Percentiles rank a stretch among this genome's conserved stretches.
Evolutionary conservation across 2,888 invertebrate genomes (phyloP).

Genomic region (Heteropelma amictum): DNA sequence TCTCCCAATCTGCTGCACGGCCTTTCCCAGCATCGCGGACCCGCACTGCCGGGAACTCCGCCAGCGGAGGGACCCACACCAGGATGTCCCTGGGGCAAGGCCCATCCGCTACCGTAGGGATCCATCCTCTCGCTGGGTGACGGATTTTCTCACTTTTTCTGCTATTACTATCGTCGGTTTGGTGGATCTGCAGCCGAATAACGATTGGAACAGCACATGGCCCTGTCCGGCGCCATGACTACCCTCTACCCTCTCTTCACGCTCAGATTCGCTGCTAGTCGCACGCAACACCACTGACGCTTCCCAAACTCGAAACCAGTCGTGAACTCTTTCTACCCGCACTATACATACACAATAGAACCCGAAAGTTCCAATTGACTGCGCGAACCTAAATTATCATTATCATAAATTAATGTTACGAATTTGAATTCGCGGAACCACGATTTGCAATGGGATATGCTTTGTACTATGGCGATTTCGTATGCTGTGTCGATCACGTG

Average conservation of each 20-base stretch:
- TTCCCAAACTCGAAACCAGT: neutral
- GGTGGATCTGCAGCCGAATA: slow-evolving; percentile 21
- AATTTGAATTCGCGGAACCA: neutral
- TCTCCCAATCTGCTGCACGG: slow-evolving; percentile 75
- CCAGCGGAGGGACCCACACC: slow-evolving; percentile 54
- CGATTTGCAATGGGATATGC: slow-evolving; percentile 10
- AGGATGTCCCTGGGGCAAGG: slow-evolving; percentile 68
- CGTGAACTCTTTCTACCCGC: slow-evolving; percentile 22
- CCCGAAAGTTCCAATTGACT: slow-evolving; percentile 26
- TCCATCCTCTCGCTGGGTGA: slow-evolving; percentile 73
- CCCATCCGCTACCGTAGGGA: slow-evolving; percentile 79
- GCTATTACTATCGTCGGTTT: slow-evolving; percentile 41
- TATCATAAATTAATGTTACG: slow-evolving; percentile 1
- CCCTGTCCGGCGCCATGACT: slow-evolving; percentile 72
- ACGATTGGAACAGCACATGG: slow-evolving; percentile 61
- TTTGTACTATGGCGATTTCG: slow-evolving; percentile 45
- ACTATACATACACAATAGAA: slow-evolving; percentile 39
- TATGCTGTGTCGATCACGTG: slow-evolving; percentile 12
- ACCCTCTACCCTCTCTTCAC: slow-evolving; percentile 14
- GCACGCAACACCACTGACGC: slow-evolving; percentile 4
- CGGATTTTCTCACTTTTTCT: neutral
- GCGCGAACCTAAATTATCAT: no score
- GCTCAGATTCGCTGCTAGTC: neutral
- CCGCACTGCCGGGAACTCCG: slow-evolving; percentile 37
- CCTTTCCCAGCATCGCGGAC: slow-evolving; percentile 73